These are phyloP conservation scores for Conger conger DNA, from an alignment of 2,113 vertebrate species.

Conservation along the genomic window DNA sequence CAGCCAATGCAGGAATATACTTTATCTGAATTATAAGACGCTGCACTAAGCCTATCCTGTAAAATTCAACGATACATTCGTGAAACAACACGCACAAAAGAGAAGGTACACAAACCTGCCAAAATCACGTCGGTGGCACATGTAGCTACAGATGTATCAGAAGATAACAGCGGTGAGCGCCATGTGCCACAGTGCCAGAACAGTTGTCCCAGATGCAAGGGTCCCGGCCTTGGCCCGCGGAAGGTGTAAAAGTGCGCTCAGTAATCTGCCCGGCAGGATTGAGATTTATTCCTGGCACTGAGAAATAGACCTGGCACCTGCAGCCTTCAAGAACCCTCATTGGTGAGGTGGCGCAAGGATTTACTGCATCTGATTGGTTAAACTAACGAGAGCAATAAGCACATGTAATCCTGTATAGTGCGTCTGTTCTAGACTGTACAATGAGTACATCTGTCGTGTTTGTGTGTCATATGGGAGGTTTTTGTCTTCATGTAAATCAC, in stretches of 20 bases:
- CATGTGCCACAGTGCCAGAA: background rate
- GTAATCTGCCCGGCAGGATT: background rate
- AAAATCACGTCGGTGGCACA: background rate
- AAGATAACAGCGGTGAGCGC: background rate
- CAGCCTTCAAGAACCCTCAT: background rate
- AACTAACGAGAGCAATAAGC: background rate
- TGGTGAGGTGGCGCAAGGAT: background rate
- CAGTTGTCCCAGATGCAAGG: background rate
- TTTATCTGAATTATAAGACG: background rate
- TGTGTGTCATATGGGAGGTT: background rate
- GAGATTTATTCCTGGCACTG: background rate
- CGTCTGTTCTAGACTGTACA: background rate
- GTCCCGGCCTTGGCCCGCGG: background rate
- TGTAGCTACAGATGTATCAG: background rate
- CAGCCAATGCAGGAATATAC: background rate
- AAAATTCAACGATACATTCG: background rate
- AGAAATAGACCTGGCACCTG: background rate
- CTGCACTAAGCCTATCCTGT: background rate
- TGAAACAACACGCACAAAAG: background rate
- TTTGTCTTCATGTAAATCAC: background rate
- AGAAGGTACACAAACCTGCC: background rate
- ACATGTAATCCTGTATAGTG: background rate
- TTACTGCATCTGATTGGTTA: background rate
- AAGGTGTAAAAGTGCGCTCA: background rate
- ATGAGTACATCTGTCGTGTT: background rate